Conservation (phyloP, 2,888 invertebrate species). For the Ischnura elegans region DNA sequence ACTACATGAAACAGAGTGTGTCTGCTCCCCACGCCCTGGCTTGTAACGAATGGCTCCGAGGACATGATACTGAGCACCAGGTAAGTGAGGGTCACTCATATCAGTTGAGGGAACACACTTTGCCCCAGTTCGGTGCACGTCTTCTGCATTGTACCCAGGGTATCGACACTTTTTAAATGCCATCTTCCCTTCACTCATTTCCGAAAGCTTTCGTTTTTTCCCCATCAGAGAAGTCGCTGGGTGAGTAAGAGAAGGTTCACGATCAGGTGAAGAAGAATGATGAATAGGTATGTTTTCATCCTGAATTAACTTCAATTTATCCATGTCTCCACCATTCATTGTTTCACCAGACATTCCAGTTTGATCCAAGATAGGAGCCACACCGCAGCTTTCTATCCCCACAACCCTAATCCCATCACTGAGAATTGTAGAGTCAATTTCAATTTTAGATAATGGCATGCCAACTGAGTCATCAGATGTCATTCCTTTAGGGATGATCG, state of each 20-base stretch:
- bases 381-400: not conserved
- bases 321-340: constrained; percentile 72
- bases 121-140: constrained; percentile 91
- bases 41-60: constrained; percentile 89
- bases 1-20: constrained; percentile 94
- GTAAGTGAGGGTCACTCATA: constrained; percentile 81
- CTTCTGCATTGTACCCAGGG: constrained; percentile 72
- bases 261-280: not conserved
- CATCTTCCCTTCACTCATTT: constrained; percentile 52
- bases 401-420: not conserved
- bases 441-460: not conserved
- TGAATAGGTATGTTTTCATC: constrained; percentile 70
- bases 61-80: constrained; percentile 84
- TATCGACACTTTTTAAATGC: not conserved
- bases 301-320: constrained; percentile 68
- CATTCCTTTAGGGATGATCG: constrained; percentile 85
- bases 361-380: not conserved
- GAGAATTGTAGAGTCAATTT: not conserved
- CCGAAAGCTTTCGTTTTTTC: not conserved
- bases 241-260: not conserved
- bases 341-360: constrained; percentile 58
- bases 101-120: constrained; percentile 84
- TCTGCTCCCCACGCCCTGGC: constrained; percentile 94
- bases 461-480: constrained; percentile 21
- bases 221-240: not conserved